Percentiles rank a stretch among this genome's conserved stretches.
These are phyloP conservation scores for Centrocercus urophasianus DNA, from an alignment of 2,113 vertebrate species.

Conservation along the genomic window DNA sequence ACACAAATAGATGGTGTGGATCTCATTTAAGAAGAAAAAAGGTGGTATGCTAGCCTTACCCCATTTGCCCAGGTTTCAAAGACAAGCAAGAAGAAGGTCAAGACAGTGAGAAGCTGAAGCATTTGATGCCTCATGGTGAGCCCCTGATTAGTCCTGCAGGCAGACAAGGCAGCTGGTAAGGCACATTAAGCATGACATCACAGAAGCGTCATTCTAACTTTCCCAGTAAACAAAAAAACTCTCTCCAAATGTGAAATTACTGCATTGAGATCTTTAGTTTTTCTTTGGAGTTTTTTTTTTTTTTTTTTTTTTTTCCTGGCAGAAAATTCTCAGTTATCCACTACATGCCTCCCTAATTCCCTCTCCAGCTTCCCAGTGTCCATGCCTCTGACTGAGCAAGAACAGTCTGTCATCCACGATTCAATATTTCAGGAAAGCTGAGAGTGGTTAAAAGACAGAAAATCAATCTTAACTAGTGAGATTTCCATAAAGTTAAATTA, in stretches of 20 bases:
- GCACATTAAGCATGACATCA: background rate
- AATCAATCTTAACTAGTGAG: background rate
- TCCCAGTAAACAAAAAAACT: background rate
- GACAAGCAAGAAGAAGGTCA: background rate
- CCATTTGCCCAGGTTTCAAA: background rate
- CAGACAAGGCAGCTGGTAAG: background rate
- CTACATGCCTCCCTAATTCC: background rate
- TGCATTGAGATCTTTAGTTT: background rate
- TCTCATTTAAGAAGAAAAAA: background rate
- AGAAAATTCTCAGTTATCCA: background rate
- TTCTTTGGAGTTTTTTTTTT: background rate
- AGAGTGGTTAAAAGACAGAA: background rate
- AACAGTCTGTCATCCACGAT: background rate
- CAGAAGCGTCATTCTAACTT: background rate
- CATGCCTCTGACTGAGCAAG: background rate
- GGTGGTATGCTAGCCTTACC: background rate
- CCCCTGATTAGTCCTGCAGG: background rate
- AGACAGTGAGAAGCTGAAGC: accelerated
- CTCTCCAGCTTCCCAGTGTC: background rate
- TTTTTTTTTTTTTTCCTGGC: background rate
- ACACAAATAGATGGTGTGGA: background rate
- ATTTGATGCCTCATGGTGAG: accelerated
- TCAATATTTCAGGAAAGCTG: background rate
- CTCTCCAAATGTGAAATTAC: background rate
- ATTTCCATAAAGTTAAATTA: conserved; percentile 47